A percentile compares a stretch with the other conserved stretches of the same genome.
These are phyloP conservation scores for Phataginus tricuspis DNA, from an alignment of 2,797 vertebrate species.

Conservation along the genomic window DNA sequence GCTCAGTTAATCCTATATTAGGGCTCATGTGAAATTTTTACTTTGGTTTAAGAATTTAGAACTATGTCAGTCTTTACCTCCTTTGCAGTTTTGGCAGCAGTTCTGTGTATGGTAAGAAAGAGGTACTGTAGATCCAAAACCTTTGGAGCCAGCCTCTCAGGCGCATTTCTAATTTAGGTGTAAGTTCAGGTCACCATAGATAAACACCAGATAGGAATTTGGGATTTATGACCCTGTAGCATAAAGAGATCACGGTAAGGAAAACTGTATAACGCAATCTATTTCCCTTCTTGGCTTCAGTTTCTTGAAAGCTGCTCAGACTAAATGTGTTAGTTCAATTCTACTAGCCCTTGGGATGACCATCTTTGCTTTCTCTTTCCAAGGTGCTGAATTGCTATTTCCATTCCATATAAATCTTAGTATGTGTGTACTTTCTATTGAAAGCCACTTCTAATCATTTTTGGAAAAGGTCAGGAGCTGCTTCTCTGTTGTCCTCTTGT, in stretches of 20 bases:
- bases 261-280: neutral
- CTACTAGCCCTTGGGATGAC: neutral
- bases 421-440: neutral
- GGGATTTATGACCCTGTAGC: neutral
- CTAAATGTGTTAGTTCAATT: neutral
- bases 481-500: neutral
- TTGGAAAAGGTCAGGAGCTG: neutral
- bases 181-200: neutral
- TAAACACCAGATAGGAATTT: neutral
- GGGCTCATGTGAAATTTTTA: neutral
- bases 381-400: constrained; percentile 50
- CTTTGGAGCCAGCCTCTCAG: neutral
- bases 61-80: neutral
- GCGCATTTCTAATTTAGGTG: neutral
- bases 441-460: neutral
- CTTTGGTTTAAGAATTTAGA: neutral
- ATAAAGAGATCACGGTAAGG: neutral
- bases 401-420: neutral
- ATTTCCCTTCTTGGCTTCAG: neutral
- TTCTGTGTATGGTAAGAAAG: neutral
- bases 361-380: constrained; percentile 46
- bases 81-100: neutral
- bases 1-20: neutral
- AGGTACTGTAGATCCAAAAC: neutral
- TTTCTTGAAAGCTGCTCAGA: neutral